Evolutionary conservation across 92 coral and sea anemone species (phyloP).

Genomic region (Blastomussa wellsi): DNA sequence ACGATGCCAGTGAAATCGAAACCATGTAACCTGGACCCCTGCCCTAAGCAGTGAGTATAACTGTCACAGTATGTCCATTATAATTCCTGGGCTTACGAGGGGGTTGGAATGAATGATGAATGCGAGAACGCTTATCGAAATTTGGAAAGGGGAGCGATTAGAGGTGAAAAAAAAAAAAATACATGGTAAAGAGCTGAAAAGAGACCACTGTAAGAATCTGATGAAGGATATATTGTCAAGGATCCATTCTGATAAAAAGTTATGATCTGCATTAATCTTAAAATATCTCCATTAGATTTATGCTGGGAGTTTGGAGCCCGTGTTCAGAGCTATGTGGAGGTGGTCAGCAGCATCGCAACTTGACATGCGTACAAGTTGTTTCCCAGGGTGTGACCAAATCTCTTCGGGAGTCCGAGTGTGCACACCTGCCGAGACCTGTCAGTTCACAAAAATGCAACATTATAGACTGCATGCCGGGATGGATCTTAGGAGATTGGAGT

Average conservation of each 20-base stretch:
- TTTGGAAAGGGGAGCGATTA: too few relatives aligned
- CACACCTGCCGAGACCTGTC: constrained; percentile 29
- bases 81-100: too few relatives aligned
- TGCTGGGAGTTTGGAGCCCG: constrained; percentile 49
- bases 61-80: neutral
- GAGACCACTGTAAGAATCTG: too few relatives aligned
- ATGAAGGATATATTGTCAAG: too few relatives aligned
- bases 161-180: too few relatives aligned
- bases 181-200: too few relatives aligned
- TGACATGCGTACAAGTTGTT: constrained; percentile 58
- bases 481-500: constrained; percentile 74
- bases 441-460: constrained; percentile 46
- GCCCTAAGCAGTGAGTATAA: constrained; percentile 72
- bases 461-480: constrained; percentile 69
- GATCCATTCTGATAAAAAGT: too few relatives aligned
- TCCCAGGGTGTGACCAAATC: constrained; percentile 24
- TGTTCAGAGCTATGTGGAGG: constrained; percentile 76
- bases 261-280: too few relatives aligned
- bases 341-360: constrained; percentile 58
- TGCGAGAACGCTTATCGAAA: too few relatives aligned
- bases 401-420: constrained; percentile 31
- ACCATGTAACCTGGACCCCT: constrained; percentile 81
- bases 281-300: constrained; percentile 29
- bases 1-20: constrained; percentile 64
- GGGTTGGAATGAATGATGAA: too few relatives aligned